Evolutionary conservation across 1,140 invertebrate genomes (phyloP), one percentile per base, ranked within the genome.

Genomic region (Apocrypta bakeri): DNA sequence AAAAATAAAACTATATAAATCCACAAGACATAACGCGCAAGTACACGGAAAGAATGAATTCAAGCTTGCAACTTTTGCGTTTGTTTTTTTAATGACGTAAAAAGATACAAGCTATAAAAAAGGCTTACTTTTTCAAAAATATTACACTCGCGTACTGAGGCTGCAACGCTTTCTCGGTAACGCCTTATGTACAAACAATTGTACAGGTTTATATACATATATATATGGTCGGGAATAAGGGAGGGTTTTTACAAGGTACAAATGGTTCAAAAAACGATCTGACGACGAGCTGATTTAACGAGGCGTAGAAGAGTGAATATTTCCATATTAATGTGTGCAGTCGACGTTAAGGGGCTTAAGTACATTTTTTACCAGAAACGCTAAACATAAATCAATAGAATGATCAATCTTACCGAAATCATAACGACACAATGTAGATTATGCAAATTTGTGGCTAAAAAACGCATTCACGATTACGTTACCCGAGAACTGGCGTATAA

Each of bases 351-450:
- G 73, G 48, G 8, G 24, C 2, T 79, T 63, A 73, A 61, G 69
- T 74, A 29, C 24, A 21, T 12, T 73, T 74, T 64, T 81, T 73
- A 73, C 42, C 42, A 37, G 2, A 9, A 2, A 9, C 33, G 33
- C 33, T 75, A 37, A 48, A 56, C 61, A 48, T 81, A 81, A 74
- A 81, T 81, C 72, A 68, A 68, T 56, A 56, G 48, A 56, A 56
- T n/a, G 48, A n/a, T 21, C 14, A n/a, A 56, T 56, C 48, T 56
- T 56, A 14, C n/a, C n/a, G 2, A 11, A 81, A 74, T 66, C 74
- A 48, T 66, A 37, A 64, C 61, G 25, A 72, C 17, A 21, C 21
- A n/a, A n/a, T 21, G n/a, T 12, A 40, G 40, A 24, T 73, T 31
- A 73, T 73, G 71, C 21, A 73, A 73, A 73, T 69, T 69, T 69